Conservation (phyloP, 2,797 vertebrate species). For the Tinamus major region DNA sequence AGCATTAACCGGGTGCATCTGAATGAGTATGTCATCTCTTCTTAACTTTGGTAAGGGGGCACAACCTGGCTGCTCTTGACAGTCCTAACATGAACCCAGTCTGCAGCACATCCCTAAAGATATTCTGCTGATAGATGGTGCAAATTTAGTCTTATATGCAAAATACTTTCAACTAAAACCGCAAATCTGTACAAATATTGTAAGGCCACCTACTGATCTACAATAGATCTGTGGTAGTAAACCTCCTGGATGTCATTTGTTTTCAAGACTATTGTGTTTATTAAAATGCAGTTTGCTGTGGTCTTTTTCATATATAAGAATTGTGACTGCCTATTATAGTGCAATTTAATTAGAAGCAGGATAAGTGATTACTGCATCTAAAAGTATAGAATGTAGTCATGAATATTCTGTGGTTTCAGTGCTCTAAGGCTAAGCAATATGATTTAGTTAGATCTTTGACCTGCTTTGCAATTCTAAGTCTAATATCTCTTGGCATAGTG, state of each 20-base stretch:
- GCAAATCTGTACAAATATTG: neutral
- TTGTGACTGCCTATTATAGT: neutral
- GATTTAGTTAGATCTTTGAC: constrained; percentile 59
- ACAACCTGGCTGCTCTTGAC: neutral
- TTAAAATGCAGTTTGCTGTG: constrained; percentile 68
- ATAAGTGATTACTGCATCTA: constrained; percentile 21
- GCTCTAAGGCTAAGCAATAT: neutral
- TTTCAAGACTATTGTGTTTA: constrained; percentile 46
- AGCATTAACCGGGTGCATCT: neutral
- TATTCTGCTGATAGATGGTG: neutral
- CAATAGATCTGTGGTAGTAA: neutral
- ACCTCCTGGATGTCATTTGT: constrained; percentile 19
- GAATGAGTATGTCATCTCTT: neutral
- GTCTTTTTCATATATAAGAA: constrained; percentile 57
- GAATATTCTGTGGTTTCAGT: constrained; percentile 24
- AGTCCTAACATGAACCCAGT: neutral
- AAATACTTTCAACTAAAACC: neutral
- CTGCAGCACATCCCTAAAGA: neutral
- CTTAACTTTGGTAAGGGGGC: neutral
- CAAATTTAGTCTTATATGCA: neutral
- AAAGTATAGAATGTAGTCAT: constrained; percentile 22
- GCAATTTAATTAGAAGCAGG: constrained; percentile 66
- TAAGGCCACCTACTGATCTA: neutral
- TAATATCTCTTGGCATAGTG: constrained; percentile 29
- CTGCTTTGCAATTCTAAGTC: constrained; percentile 38